Evolutionary conservation across 2,888 invertebrate species (phyloP).

Genomic region (Ramazzottius varieornatus): DNA sequence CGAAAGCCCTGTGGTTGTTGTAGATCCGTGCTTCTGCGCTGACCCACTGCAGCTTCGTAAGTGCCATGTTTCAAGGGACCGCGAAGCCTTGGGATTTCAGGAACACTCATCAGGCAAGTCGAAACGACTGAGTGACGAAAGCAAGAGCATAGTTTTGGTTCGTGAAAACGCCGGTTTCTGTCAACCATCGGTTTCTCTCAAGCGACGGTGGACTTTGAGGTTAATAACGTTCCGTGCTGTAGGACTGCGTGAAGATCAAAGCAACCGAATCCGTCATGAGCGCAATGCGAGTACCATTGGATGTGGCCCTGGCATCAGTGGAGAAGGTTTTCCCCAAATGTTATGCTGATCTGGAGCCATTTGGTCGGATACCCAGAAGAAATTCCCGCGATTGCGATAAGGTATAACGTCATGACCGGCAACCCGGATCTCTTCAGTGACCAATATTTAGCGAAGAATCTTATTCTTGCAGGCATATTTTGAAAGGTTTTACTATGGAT

Average conservation of each 20-base stretch:
- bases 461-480: slow-evolving; percentile 31
- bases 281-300: slow-evolving; percentile 41
- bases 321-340: slow-evolving; percentile 68
- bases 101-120: slow-evolving; percentile 44
- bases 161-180: not conserved
- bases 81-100: slow-evolving; percentile 43
- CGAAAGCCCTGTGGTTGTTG: no score
- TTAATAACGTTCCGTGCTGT: slow-evolving; percentile 8
- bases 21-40: slow-evolving; percentile 67
- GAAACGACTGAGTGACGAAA: no score
- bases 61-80: slow-evolving; percentile 49
- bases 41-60: slow-evolving; percentile 62
- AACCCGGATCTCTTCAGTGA: not conserved
- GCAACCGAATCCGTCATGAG: slow-evolving; percentile 56
- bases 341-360: slow-evolving; percentile 69
- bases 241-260: slow-evolving; percentile 68
- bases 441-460: not conserved
- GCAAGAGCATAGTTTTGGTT: not conserved
- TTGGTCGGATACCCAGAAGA: slow-evolving; percentile 33
- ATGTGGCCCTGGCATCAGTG: slow-evolving; percentile 45
- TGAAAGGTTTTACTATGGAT: slow-evolving; percentile 52
- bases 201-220: no score
- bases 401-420: not conserved
- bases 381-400: slow-evolving; percentile 46
- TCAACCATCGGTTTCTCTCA: no score